Percentiles rank a stretch among this genome's conserved stretches.
phyloP scores from a whole-genome alignment of 2,113 vertebrate genomes.

The Seriola quinqueradiata region DNA sequence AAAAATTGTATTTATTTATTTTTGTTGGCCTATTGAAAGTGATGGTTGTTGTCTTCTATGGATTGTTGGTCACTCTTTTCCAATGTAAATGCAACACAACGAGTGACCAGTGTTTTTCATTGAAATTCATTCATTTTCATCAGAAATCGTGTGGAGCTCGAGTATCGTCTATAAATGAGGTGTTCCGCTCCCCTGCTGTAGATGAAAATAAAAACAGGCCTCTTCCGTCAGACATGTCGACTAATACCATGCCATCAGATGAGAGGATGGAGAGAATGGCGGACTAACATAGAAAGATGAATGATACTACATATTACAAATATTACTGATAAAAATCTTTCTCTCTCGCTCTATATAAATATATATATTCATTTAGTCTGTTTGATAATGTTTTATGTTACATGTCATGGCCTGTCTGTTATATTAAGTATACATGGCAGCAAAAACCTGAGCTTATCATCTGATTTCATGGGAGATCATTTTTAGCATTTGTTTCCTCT shows the following conservation, averaged over 20 bases:
- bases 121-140: slow-evolving; percentile 42
- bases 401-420: background rate
- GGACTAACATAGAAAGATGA: background rate
- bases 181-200: slow-evolving; percentile 23
- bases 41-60: too few species aligned
- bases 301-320: background rate
- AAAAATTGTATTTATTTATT: background rate
- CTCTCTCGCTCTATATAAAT: too few species aligned
- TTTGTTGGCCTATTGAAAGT: background rate
- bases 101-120: slow-evolving; percentile 3
- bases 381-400: background rate
- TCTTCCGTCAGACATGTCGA: background rate
- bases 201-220: slow-evolving; percentile 34
- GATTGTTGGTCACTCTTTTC: background rate
- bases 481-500: slow-evolving; percentile 6
- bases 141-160: slow-evolving; percentile 32
- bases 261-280: background rate
- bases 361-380: background rate
- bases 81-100: slow-evolving; percentile 23
- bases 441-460: background rate
- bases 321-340: background rate
- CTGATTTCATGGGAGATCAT: slow-evolving; percentile 33
- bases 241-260: slow-evolving; percentile 7
- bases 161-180: slow-evolving; percentile 39
- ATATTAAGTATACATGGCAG: background rate